Conservation (phyloP, 2,888 invertebrate species). For the Brachyptera risi region DNA sequence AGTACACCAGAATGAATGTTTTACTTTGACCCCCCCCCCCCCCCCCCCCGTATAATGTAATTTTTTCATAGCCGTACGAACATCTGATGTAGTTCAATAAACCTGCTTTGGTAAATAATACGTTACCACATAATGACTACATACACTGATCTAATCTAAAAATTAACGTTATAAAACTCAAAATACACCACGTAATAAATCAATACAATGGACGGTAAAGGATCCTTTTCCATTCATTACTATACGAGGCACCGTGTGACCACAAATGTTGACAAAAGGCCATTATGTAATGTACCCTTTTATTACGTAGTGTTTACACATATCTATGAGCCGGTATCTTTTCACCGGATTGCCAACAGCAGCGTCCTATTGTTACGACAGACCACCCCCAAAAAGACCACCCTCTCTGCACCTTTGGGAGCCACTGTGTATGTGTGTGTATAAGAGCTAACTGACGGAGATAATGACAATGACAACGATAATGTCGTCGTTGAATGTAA, state of each 20-base stretch:
- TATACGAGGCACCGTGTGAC: background rate
- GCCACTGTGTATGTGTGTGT: background rate
- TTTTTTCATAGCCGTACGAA: no score
- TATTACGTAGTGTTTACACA: slow-evolving; percentile 24
- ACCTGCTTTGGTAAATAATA: no score
- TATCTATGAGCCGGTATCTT: slow-evolving; percentile 19
- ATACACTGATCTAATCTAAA: no score
- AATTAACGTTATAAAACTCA: no score
- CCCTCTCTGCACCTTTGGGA: background rate
- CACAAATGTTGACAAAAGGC: slow-evolving; percentile 2
- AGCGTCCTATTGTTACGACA: slow-evolving; percentile 19
- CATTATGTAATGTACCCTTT: slow-evolving; percentile 23
- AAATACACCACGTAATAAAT: no score
- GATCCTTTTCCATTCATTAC: background rate
- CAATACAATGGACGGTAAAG: no score
- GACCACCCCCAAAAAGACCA: background rate
- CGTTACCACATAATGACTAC: no score
- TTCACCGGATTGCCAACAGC: slow-evolving; percentile 7
- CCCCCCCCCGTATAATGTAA: no score
- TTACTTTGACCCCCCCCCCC: no score
- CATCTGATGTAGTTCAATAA: no score
- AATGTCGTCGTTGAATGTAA: no score
- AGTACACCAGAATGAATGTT: no score
- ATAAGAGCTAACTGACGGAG: background rate
- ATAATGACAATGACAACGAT: background rate